phyloP scores from a whole-genome alignment of 1,140 invertebrate genomes.

The Latrodectus geometricus region DNA sequence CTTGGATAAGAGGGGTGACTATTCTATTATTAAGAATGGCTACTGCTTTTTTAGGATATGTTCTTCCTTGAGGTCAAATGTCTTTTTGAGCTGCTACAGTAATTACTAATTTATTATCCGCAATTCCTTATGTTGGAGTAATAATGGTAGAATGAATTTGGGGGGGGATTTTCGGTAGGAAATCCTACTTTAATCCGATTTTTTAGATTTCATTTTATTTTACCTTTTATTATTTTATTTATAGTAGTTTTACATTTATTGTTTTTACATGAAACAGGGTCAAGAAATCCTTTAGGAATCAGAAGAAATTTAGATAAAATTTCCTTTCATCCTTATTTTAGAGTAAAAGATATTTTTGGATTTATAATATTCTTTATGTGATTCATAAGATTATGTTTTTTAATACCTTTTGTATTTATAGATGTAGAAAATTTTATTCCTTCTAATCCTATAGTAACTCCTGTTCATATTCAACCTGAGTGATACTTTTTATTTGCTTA shows the following conservation, averaged over 20 bases:
- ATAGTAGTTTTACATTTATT: conserved; percentile 74
- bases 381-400: too few relatives aligned
- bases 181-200: conserved; percentile 79
- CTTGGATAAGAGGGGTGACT: conserved; percentile 68
- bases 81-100: conserved; percentile 80
- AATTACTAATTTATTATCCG: conserved; percentile 79
- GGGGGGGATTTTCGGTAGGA: conserved; percentile 78
- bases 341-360: neutral
- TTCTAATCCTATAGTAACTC: too few relatives aligned
- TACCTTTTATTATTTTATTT: conserved; percentile 76
- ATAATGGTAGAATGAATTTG: conserved; percentile 76
- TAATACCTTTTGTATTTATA: too few relatives aligned
- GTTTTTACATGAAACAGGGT: conserved; percentile 74
- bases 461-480: conserved; percentile 77
- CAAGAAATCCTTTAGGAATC: conserved; percentile 74
- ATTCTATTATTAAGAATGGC: conserved; percentile 76
- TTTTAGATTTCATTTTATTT: conserved; percentile 78
- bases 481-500: conserved; percentile 84
- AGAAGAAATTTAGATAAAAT: conserved; percentile 76
- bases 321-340: conserved; percentile 70
- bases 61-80: conserved; percentile 80
- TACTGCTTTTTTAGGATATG: conserved; percentile 79
- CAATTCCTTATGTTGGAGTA: conserved; percentile 75
- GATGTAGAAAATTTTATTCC: too few relatives aligned
- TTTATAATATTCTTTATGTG: neutral